Conservation (phyloP, 2,888 invertebrate species). For the Sarcophaga variegata region DNA sequence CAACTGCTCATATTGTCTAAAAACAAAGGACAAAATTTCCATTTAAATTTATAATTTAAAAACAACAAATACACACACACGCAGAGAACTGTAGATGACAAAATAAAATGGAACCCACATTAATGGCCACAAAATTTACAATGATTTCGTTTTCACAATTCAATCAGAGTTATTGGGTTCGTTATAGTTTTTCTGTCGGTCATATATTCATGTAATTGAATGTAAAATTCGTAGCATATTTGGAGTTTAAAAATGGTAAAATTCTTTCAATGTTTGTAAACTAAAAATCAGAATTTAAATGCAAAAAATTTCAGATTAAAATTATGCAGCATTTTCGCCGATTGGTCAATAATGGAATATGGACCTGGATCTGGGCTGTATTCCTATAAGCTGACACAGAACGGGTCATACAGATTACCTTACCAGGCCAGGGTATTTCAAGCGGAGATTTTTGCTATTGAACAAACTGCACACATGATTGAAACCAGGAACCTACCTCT, state of each 20-base stretch:
- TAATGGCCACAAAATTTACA: not conserved
- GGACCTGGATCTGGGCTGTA: too few species aligned
- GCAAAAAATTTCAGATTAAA: too few species aligned
- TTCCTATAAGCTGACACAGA: too few species aligned
- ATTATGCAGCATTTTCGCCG: too few species aligned
- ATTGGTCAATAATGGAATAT: too few species aligned
- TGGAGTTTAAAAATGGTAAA: not conserved
- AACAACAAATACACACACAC: not conserved
- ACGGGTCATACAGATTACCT: too few species aligned
- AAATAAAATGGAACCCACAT: not conserved
- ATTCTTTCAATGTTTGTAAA: too few species aligned
- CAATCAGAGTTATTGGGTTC: not conserved
- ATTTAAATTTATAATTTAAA: slow-evolving; percentile 2
- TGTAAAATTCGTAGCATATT: not conserved
- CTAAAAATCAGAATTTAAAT: too few species aligned
- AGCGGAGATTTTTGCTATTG: too few species aligned
- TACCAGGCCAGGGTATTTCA: too few species aligned
- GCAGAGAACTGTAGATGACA: not conserved
- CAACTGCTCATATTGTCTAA: not conserved
- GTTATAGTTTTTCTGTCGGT: not conserved
- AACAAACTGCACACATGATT: too few species aligned
- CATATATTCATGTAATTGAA: not conserved
- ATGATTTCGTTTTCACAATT: not conserved
- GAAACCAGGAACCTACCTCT: too few species aligned
- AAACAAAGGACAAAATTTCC: not conserved